Conservation (phyloP, 2,888 invertebrate genomes). For the Cephalotes varians region DNA sequence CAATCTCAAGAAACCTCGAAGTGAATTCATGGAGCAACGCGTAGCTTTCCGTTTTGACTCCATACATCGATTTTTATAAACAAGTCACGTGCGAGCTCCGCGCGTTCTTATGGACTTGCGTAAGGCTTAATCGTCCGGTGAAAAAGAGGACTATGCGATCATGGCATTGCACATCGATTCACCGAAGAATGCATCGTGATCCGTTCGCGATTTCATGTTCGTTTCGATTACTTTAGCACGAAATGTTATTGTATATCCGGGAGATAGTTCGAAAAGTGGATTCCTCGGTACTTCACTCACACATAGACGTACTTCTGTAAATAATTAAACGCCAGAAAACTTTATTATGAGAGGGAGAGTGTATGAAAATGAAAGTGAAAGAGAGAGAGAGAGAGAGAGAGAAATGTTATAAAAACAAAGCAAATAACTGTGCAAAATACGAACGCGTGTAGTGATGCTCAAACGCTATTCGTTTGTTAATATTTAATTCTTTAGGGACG, state of each 20-base stretch:
- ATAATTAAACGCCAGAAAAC: too few relatives aligned
- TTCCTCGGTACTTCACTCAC: too few relatives aligned
- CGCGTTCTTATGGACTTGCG: constrained; percentile 74
- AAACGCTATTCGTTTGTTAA: too few relatives aligned
- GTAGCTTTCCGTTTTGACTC: constrained; percentile 57
- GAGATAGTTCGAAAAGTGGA: too few relatives aligned
- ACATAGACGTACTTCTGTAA: too few relatives aligned
- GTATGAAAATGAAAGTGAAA: too few relatives aligned
- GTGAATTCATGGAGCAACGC: constrained; percentile 17
- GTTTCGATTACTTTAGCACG: neutral
- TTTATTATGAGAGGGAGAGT: too few relatives aligned
- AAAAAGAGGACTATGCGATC: constrained; percentile 63
- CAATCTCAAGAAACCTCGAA: constrained; percentile 10
- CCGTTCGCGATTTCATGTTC: neutral
- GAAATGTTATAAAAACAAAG: too few relatives aligned
- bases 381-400: too few relatives aligned
- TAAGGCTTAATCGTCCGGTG: constrained; percentile 68
- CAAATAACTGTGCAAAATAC: too few relatives aligned
- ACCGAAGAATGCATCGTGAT: constrained; percentile 21
- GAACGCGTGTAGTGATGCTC: too few relatives aligned
- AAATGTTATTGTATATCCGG: neutral
- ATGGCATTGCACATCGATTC: constrained; percentile 15
- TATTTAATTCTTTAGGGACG: too few relatives aligned
- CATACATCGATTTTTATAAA: constrained; percentile 66
- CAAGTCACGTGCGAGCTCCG: constrained; percentile 73